Conservation (phyloP, 2,113 vertebrate genomes). For the Ranitomeya imitator region DNA sequence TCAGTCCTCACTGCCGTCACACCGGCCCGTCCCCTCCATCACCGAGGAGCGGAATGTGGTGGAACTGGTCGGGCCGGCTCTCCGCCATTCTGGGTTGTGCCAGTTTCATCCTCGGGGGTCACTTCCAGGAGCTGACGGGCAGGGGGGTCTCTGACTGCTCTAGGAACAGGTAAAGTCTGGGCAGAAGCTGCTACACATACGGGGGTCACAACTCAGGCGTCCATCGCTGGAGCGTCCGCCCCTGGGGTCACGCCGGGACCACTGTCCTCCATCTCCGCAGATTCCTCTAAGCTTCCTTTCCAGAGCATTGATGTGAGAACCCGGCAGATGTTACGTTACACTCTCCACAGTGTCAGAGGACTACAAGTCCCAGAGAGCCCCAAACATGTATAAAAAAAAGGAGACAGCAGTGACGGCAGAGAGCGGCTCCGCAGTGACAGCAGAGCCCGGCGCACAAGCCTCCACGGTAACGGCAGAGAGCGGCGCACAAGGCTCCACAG, state of each 20-base stretch:
- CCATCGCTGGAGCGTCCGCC: neutral
- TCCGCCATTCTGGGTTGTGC: neutral
- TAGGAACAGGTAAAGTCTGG: neutral
- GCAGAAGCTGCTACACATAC: neutral
- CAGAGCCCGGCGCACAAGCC: too few species aligned
- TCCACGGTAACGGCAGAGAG: too few species aligned
- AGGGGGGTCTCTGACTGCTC: neutral
- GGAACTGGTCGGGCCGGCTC: neutral
- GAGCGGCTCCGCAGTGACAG: too few species aligned
- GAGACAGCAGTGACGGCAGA: too few species aligned
- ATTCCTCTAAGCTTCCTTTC: too few species aligned
- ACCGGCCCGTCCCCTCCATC: neutral
- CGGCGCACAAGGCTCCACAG: too few species aligned
- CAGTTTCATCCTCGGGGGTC: neutral
- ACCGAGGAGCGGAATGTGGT: constrained; percentile 28
- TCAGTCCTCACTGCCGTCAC: neutral
- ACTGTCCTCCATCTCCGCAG: neutral
- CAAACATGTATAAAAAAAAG: too few species aligned
- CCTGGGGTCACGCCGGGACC: neutral
- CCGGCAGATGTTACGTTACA: neutral
- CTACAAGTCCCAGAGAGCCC: neutral
- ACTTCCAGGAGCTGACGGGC: neutral
- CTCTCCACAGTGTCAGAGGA: neutral
- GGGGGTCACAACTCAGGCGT: neutral
- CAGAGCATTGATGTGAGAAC: neutral